These are phyloP conservation scores for Schizopygopsis malacanthus DNA, from an alignment of 2,797 vertebrate genomes.

Conservation along the genomic window DNA sequence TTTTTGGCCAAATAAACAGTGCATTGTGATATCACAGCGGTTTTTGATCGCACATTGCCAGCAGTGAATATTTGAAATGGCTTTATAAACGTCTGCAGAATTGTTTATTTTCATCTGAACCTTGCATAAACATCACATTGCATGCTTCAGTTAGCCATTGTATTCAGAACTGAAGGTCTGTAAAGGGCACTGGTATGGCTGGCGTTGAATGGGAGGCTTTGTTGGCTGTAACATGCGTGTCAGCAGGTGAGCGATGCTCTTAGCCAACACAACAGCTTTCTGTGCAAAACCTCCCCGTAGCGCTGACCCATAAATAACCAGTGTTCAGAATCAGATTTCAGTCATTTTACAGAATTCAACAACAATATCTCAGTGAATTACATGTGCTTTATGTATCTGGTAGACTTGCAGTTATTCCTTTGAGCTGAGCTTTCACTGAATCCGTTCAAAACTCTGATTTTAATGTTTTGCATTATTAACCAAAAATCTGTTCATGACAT, in stretches of 20 bases:
- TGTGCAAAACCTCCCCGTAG: not conserved
- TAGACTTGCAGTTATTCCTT: not conserved
- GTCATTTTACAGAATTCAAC: not conserved
- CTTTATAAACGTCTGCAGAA: not conserved
- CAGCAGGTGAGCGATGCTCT: conserved; percentile 57
- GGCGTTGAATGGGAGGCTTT: conserved; percentile 73
- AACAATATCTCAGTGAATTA: not conserved
- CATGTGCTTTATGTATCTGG: not conserved
- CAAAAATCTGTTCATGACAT: not conserved
- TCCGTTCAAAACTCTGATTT: not conserved
- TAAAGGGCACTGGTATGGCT: conserved; percentile 53
- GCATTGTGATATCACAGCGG: not conserved
- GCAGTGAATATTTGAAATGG: too few relatives aligned
- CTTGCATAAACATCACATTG: not conserved
- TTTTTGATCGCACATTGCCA: too few relatives aligned
- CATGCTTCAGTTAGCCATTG: conserved; percentile 34
- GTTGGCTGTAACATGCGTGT: conserved; percentile 58
- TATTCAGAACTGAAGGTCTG: conserved; percentile 14
- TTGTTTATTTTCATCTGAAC: not conserved
- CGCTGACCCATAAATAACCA: too few relatives aligned
- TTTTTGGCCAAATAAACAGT: not conserved
- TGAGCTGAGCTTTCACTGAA: not conserved
- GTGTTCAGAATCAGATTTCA: not conserved
- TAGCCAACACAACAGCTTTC: conserved; percentile 32
- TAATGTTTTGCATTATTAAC: not conserved